Evolutionary conservation across 2,797 vertebrate genomes (phyloP), one percentile per base, ranked within the genome.

Genomic region (Characodon lateralis): DNA sequence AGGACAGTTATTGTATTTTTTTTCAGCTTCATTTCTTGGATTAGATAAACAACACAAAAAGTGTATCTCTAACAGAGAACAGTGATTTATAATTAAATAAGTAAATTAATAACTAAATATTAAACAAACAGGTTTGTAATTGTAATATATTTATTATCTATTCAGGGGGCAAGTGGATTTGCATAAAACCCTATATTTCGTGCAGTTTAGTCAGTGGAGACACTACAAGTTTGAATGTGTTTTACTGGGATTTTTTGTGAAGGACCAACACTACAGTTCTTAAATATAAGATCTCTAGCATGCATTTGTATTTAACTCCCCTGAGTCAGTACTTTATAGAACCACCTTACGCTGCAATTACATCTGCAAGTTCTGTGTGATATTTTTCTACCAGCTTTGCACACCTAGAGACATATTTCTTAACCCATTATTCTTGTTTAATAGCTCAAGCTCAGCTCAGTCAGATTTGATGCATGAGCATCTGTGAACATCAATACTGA

Each of bases 71-170:
- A n/a, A 58, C n/a, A 58, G 24, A 58, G 35, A 35, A 35, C 35
- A 58, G n/a, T 58, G n/a, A 58, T 58, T 58, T 58, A 58, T 26
- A 58, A 58, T 58, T 58, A 58, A n/a, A n/a, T 26, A 58, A 58
- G n/a, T 58, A 58, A 13, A 35, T 35, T 35, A 3, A 58, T n/a
- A n/a, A 35, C 35, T 35, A 35, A 58, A 12, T 26, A n/a, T 26
- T 58, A 10, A 26, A 12, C 56, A 58, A 26, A 43, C 43, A 43
- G 6, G 43, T 10, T 43, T 10, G 9, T 43, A 43, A 10, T 43
- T 43, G 6, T 10, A 3, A n/a, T n/a, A 3, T 26, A n/a, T 56
- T 12, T 56, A n/a, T 56, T 56, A n/a, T 56, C 55, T 9, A n/a
- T n/a, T 2, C 55, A 56, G 8, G 55, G 55, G 3, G 9, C 7